A percentile compares a stretch with the other conserved stretches of the same genome.
phyloP scores from a whole-genome alignment of 2,797 vertebrate genomes.

The Ceryle rudis region DNA sequence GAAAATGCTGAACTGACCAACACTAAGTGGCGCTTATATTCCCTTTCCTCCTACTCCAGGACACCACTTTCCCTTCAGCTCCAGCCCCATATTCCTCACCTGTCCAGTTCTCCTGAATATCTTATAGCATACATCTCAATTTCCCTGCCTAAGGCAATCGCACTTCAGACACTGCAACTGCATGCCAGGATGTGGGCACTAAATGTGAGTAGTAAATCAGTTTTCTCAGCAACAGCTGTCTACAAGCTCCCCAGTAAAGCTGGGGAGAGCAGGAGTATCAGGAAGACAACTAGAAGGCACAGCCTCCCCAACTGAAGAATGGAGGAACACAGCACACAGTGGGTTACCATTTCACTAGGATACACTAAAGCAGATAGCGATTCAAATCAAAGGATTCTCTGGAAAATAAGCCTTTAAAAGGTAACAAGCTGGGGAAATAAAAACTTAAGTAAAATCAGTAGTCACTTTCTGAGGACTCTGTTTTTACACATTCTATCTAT shows the following conservation, averaged over 20 bases:
- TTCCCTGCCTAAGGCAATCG: background rate
- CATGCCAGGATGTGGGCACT: accelerated
- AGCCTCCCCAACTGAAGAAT: too few relatives aligned
- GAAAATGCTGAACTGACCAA: background rate
- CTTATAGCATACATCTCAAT: accelerated
- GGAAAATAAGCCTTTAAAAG: background rate
- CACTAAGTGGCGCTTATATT: background rate
- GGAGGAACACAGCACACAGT: accelerated
- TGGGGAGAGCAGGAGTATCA: accelerated
- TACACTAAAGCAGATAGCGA: background rate
- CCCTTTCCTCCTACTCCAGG: background rate
- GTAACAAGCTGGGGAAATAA: background rate
- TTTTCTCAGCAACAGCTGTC: background rate
- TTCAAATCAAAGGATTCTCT: background rate
- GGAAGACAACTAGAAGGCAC: background rate
- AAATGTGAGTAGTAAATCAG: background rate
- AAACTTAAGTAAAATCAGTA: background rate
- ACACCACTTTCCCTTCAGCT: background rate
- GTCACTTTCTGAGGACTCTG: background rate
- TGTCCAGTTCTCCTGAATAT: accelerated
- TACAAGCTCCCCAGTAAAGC: background rate
- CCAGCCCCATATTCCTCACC: background rate
- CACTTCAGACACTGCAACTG: background rate
- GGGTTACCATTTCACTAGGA: background rate
- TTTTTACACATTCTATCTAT: background rate